Percentiles rank a stretch among this genome's conserved stretches.
phyloP scores from a whole-genome alignment of 2,888 invertebrate species.

The Endotricha flammealis region DNA sequence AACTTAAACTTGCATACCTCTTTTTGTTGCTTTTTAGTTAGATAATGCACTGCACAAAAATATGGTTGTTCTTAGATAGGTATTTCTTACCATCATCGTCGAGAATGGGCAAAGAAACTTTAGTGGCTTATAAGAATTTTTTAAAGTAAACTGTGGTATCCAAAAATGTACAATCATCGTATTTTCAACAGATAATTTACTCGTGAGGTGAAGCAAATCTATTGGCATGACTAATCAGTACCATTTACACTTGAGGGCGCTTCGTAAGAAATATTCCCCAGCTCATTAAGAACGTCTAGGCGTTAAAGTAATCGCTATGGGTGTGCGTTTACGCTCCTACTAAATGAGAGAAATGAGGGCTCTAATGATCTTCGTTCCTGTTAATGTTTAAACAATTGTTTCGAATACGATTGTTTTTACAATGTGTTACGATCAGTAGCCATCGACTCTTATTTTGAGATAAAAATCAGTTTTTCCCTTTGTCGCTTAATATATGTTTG shows the following conservation, averaged over 20 bases:
- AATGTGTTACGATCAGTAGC: too few species aligned
- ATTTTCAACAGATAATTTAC: conserved; percentile 1
- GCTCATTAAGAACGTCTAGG: conserved; percentile 54
- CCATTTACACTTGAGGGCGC: conserved; percentile 22
- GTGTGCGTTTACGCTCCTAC: conserved; percentile 39
- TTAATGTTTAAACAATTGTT: conserved; percentile 46
- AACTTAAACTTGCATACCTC: too few species aligned
- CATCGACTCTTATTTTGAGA: too few species aligned
- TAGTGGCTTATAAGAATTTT: too few species aligned
- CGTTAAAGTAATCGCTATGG: conserved; percentile 48
- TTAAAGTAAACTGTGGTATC: neutral
- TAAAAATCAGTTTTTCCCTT: too few species aligned
- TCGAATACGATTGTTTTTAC: too few species aligned
- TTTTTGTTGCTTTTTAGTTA: too few species aligned
- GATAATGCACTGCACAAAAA: too few species aligned
- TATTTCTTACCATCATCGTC: too few species aligned
- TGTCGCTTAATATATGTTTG: too few species aligned
- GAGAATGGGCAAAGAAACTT: too few species aligned
- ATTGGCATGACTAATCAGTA: conserved; percentile 7
- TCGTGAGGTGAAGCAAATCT: conserved; percentile 5
- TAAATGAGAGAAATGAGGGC: conserved; percentile 39
- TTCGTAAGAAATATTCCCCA: conserved; percentile 41
- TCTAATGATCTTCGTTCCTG: conserved; percentile 40
- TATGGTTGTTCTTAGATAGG: too few species aligned
- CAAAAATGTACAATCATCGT: conserved; percentile 2